Conservation (phyloP, 2,888 invertebrate genomes). For the Oligia latruncula region DNA sequence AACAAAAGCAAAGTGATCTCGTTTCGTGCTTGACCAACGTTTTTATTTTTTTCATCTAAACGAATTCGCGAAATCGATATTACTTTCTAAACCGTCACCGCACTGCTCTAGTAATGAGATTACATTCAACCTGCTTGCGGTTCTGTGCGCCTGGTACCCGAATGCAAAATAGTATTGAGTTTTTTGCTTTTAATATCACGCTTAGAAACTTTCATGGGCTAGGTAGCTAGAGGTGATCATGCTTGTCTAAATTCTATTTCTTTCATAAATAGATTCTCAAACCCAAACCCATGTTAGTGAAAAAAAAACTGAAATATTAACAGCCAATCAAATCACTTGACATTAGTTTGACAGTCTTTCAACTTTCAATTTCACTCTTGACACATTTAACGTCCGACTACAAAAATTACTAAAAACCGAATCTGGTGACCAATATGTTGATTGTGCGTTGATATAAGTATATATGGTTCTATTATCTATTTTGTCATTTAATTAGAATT, state of each 20-base stretch:
- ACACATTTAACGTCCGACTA: too few species aligned
- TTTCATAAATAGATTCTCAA: neutral
- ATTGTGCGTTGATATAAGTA: neutral
- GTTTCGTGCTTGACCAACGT: slow-evolving; percentile 51
- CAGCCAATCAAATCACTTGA: neutral
- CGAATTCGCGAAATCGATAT: slow-evolving; percentile 61
- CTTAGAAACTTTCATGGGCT: neutral
- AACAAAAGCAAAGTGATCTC: slow-evolving; percentile 38
- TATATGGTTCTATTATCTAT: neutral
- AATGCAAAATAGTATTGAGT: slow-evolving; percentile 5
- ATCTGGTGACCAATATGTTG: too few species aligned
- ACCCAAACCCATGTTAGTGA: neutral
- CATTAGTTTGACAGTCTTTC: neutral
- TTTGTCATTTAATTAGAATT: neutral
- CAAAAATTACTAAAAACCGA: too few species aligned
- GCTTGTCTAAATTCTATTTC: neutral
- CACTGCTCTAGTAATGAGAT: slow-evolving; percentile 38
- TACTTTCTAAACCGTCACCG: slow-evolving; percentile 62
- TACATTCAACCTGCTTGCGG: slow-evolving; percentile 40
- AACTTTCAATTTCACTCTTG: neutral
- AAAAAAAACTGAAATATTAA: neutral
- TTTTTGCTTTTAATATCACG: slow-evolving; percentile 19
- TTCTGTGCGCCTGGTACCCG: slow-evolving; percentile 43
- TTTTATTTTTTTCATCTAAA: slow-evolving; percentile 52
- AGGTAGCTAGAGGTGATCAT: neutral